Conservation (phyloP, 1,140 invertebrate genomes). For the Drosophila tristis region DNA sequence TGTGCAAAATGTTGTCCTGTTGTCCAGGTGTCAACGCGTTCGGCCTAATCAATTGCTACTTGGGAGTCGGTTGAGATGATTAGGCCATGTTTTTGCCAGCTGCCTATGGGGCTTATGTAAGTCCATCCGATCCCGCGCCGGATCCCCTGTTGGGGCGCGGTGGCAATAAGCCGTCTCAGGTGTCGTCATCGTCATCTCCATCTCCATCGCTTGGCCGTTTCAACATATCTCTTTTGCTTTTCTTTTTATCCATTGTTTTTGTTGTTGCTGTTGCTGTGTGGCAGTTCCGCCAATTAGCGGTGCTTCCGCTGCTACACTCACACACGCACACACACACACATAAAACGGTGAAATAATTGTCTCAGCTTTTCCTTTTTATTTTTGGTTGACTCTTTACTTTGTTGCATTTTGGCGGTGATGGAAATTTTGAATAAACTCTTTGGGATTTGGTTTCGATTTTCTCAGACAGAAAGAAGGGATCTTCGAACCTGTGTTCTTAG, state of each 20-base stretch:
- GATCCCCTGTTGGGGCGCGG: slow-evolving; percentile 49
- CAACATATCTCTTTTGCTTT: slow-evolving; percentile 67
- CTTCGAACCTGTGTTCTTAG: no score
- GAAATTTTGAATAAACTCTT: slow-evolving; percentile 26
- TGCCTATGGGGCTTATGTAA: slow-evolving; percentile 62
- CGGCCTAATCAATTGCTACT: slow-evolving; percentile 74
- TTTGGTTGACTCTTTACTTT: slow-evolving; percentile 31
- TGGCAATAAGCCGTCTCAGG: slow-evolving; percentile 74
- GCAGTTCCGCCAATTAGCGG: slow-evolving; percentile 79
- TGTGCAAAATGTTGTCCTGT: slow-evolving; percentile 31
- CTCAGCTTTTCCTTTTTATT: slow-evolving; percentile 58
- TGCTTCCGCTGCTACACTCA: slow-evolving; percentile 68
- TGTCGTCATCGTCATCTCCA: slow-evolving; percentile 60
- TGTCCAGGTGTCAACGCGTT: slow-evolving; percentile 68
- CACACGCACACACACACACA: slow-evolving; percentile 22
- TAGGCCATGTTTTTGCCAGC: slow-evolving; percentile 72
- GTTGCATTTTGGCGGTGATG: slow-evolving; percentile 41
- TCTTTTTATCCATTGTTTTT: slow-evolving; percentile 36
- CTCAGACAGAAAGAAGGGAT: no score
- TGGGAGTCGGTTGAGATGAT: slow-evolving; percentile 63
- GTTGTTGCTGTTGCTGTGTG: slow-evolving; percentile 30
- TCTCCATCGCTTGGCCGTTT: slow-evolving; percentile 31
- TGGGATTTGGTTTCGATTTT: slow-evolving; percentile 17
- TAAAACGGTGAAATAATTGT: slow-evolving; percentile 51
- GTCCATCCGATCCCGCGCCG: slow-evolving; percentile 59